These are phyloP conservation scores for Anseranas semipalmata DNA, from an alignment of 2,113 vertebrate species.

Conservation along the genomic window DNA sequence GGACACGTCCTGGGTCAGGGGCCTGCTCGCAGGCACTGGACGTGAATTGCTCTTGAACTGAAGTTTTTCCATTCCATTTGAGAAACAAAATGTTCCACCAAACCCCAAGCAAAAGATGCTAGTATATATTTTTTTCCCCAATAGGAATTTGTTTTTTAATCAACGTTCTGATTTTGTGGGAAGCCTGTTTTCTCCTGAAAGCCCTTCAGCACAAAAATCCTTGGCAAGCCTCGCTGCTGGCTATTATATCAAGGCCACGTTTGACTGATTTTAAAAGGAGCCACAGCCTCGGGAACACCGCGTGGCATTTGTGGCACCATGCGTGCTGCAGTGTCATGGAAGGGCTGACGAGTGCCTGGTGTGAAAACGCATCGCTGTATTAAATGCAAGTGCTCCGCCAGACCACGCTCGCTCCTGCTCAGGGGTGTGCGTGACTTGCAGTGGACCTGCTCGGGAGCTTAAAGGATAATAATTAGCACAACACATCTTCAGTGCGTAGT, in stretches of 20 bases:
- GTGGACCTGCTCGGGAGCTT: not conserved
- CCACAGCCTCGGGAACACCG: not conserved
- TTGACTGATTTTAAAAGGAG: slow-evolving; percentile 8
- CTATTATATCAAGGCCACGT: slow-evolving; percentile 8
- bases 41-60: not conserved
- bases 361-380: not conserved
- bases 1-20: not conserved
- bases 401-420: not conserved
- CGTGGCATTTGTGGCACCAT: not conserved
- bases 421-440: not conserved
- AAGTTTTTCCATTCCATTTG: slow-evolving; percentile 18
- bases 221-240: not conserved
- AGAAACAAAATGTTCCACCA: not conserved
- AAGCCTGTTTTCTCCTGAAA: not conserved
- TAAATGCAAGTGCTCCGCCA: not conserved
- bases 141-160: not conserved
- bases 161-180: not conserved
- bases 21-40: not conserved
- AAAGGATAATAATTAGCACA: not conserved
- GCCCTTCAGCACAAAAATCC: not conserved
- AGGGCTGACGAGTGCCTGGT: not conserved
- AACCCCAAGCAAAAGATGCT: rapidly evolving
- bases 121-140: not conserved
- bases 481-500: not conserved
- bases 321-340: not conserved